These are phyloP conservation scores for Hypotaenidia philippensis DNA, from an alignment of 2,797 vertebrate genomes.

Conservation along the genomic window DNA sequence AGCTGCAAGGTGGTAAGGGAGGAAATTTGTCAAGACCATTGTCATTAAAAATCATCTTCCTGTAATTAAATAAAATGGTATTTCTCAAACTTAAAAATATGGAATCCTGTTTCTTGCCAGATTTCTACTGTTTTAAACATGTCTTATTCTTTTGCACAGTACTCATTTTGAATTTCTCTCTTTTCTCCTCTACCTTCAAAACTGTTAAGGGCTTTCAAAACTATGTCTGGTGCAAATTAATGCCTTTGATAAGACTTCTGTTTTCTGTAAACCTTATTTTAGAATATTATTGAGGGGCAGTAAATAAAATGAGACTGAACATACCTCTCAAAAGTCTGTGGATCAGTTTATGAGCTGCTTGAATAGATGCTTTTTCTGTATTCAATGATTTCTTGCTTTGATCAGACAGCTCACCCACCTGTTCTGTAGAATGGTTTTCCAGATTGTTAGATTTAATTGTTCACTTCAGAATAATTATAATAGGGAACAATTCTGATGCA, in stretches of 20 bases:
- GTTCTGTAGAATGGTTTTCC: background rate
- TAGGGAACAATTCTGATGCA: background rate
- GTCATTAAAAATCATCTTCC: background rate
- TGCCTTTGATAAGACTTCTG: background rate
- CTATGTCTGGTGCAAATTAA: background rate
- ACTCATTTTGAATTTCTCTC: background rate
- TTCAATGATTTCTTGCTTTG: background rate
- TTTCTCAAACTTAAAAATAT: background rate
- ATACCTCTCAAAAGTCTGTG: background rate
- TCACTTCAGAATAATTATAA: conserved; percentile 12
- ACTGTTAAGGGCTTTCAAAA: background rate
- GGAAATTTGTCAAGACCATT: background rate
- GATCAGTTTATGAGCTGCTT: background rate
- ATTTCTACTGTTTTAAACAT: background rate
- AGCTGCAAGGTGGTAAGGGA: background rate
- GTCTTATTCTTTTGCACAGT: background rate
- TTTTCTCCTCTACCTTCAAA: background rate
- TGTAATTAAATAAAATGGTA: background rate
- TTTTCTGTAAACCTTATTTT: background rate
- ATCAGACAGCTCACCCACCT: background rate
- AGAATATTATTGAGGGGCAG: background rate
- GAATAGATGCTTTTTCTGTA: background rate
- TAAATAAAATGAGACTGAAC: background rate
- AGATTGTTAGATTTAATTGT: conserved; percentile 30
- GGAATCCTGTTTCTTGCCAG: background rate